These are phyloP conservation scores for Nemurella pictetii DNA, from an alignment of 2,888 invertebrate genomes.

Conservation along the genomic window DNA sequence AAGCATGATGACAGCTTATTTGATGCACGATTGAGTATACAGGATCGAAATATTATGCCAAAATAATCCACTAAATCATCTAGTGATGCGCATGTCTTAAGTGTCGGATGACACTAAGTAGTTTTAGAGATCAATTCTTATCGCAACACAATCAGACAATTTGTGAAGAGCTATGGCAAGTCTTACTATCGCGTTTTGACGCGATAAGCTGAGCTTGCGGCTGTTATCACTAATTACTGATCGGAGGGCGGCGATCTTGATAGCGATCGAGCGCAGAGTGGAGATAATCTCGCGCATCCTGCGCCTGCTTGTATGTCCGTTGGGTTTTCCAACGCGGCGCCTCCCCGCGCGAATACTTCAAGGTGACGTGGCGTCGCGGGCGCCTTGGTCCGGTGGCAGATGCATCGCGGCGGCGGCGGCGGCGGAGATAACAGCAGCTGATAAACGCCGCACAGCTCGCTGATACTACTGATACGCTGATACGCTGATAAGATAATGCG, in stretches of 20 bases:
- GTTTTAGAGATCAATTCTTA: background rate
- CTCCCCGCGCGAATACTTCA: background rate
- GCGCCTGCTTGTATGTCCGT: background rate
- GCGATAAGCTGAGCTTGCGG: background rate
- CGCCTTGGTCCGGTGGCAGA: background rate
- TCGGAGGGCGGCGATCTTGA: background rate
- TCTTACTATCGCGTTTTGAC: background rate
- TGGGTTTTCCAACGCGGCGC: background rate
- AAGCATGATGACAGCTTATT: no score
- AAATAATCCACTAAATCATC: no score
- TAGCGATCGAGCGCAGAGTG: no score
- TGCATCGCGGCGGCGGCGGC: background rate
- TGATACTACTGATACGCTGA: no score
- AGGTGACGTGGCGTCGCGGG: no score
- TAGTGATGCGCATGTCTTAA: no score
- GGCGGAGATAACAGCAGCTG: background rate
- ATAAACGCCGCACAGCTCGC: no score
- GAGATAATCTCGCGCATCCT: background rate
- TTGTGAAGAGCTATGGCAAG: background rate
- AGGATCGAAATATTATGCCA: no score
- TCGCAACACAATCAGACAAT: background rate
- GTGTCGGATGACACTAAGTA: background rate
- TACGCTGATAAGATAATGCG: background rate
- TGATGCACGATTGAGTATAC: no score
- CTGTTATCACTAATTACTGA: no score